phyloP scores from a whole-genome alignment of 2,113 vertebrate species.

The Microcebus lehilahytsara region DNA sequence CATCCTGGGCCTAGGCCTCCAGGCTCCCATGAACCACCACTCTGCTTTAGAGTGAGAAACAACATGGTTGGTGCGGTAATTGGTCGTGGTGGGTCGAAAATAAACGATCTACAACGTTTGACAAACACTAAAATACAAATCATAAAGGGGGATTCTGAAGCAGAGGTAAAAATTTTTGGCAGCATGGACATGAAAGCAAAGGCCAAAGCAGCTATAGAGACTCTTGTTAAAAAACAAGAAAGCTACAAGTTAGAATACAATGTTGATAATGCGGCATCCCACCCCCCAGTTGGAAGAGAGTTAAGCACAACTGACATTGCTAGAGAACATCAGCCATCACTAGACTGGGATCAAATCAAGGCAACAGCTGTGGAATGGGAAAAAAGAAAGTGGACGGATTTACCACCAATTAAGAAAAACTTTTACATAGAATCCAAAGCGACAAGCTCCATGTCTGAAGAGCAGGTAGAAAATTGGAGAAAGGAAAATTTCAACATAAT shows the following conservation, averaged over 20 bases:
- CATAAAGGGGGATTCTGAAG: conserved; percentile 82
- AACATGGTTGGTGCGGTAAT: not conserved
- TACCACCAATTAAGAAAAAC: conserved; percentile 89
- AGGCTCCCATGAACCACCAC: not conserved
- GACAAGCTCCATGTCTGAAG: conserved; percentile 83
- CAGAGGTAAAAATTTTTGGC: conserved; percentile 89
- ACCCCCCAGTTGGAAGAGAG: not conserved
- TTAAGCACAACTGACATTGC: not conserved
- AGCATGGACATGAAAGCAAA: conserved; percentile 83
- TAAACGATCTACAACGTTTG: conserved; percentile 88
- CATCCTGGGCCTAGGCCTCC: rapidly evolving
- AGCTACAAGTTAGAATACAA: not conserved
- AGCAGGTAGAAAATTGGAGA: conserved; percentile 88
- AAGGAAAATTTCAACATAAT: conserved; percentile 91
- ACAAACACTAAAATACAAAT: conserved; percentile 90
- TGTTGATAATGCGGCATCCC: conserved; percentile 60
- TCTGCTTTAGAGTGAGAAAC: not conserved
- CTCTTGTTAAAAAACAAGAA: conserved; percentile 73
- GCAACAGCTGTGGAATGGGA: conserved; percentile 85
- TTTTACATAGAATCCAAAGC: conserved; percentile 89
- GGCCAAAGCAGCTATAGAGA: conserved; percentile 88
- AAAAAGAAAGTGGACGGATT: conserved; percentile 90
- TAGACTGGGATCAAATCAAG: conserved; percentile 88
- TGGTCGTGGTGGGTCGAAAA: conserved; percentile 89
- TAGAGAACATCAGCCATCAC: not conserved